Conservation (phyloP, 1,140 invertebrate genomes). For the Antheraea pernyi region DNA sequence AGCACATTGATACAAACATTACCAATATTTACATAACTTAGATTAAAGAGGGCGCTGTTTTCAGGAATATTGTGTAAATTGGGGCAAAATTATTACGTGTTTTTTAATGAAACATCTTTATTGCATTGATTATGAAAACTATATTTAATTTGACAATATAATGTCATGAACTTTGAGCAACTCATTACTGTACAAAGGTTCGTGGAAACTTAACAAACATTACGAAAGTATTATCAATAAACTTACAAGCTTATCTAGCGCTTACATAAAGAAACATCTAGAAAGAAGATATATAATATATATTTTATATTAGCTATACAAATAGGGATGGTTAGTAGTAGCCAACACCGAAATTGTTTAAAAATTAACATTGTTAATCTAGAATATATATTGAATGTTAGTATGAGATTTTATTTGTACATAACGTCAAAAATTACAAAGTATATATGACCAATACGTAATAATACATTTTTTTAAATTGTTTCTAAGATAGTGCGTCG, state of each 20-base stretch:
- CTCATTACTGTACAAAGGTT: too few relatives aligned
- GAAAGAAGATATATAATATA: conserved; percentile 6
- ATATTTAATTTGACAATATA: neutral
- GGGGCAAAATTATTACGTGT: neutral
- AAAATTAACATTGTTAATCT: neutral
- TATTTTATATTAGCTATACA: conserved; percentile 4
- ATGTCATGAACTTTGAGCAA: too few relatives aligned
- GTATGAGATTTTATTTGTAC: neutral
- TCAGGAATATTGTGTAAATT: neutral
- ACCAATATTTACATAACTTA: conserved; percentile 51
- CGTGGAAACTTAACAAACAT: neutral
- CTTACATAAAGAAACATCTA: conserved; percentile 9
- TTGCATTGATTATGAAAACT: neutral
- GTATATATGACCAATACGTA: too few relatives aligned
- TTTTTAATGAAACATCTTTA: neutral
- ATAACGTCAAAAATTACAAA: neutral
- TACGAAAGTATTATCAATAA: neutral
- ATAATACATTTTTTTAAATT: too few relatives aligned
- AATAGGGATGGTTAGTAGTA: conserved; percentile 18
- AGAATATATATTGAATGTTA: conserved; percentile 2
- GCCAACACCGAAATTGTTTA: conserved; percentile 20
- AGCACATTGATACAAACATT: conserved; percentile 31
- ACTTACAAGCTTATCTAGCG: conserved; percentile 23
- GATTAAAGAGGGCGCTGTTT: neutral
- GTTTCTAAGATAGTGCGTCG: too few relatives aligned